Evolutionary conservation across 2,888 invertebrate genomes (phyloP), one percentile per base, ranked within the genome.

Genomic region (Embidobia sp.): DNA sequence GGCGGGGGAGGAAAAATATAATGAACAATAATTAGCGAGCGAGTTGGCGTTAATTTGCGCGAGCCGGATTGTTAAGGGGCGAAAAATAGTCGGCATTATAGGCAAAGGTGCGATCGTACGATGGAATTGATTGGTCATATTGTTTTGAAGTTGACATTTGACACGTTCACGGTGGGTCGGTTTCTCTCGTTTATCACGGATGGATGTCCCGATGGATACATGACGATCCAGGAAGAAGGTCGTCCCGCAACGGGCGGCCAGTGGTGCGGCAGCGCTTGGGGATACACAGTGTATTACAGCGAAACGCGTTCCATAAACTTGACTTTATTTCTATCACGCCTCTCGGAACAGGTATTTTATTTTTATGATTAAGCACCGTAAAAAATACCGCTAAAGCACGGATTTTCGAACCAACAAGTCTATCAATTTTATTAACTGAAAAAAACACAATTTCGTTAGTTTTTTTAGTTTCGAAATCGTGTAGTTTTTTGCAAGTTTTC

Each of bases 231-330:
- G 80, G 95, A 95, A 88, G 91, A 92, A 48, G 94, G 93, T 81
- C 91, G 94, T 0, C 93, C 94, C 0, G 92, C 93, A 63, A 93
- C 94, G 4, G 93, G 94, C 2, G 95, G 95, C 4, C 94, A 94
- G 87, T 95, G 95, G 95, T 95, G 95, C 82, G 95, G 95, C 40
- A 94, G 94, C 37, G 95, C 95, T 0, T 95, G 95, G 94, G 95
- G 95, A 3, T 95, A 95, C 89, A 95, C 95, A 0, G 95, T 95
- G 48, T 96, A 95, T 90, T 95, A 95, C 91, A 95, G 95, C 88
- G 95, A 95, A 90, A 94, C 94, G 5, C 92, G 93, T 80, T 94
- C 94, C 80, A 93, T 96, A 81, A 95, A 95, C 89, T 91, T 96
- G 89, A 94, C 95, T 5, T 90, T 95, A 69, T 92, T 92, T 85